These are phyloP conservation scores for Coenonympha glycerion DNA, from an alignment of 2,888 invertebrate genomes.

Conservation along the genomic window DNA sequence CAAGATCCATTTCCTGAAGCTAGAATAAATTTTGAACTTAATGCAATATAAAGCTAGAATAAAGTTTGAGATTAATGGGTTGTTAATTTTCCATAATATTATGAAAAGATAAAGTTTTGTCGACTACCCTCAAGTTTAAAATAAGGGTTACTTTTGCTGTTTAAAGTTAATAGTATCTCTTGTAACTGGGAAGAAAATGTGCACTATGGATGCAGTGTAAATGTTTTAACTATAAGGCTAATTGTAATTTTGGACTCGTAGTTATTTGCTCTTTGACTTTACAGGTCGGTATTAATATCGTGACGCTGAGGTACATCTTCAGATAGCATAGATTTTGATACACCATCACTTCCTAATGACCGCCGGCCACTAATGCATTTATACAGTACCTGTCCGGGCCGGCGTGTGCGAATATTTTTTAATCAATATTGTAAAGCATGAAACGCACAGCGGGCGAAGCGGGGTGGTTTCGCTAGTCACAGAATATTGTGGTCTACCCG, in stretches of 20 bases:
- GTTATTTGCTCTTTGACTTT: constrained; percentile 73
- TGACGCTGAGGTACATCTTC: constrained; percentile 61
- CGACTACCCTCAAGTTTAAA: background rate
- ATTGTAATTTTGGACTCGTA: constrained; percentile 38
- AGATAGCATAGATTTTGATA: constrained; percentile 60
- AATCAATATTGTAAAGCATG: constrained; percentile 35
- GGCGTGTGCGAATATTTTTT: constrained; percentile 27
- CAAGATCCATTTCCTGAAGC: background rate
- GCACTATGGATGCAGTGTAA: background rate
- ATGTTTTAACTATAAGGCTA: background rate
- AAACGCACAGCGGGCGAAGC: too few species aligned
- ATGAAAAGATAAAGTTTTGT: background rate
- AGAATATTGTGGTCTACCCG: too few species aligned
- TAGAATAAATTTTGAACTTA: too few species aligned
- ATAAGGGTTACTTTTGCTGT: background rate
- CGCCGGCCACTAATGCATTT: constrained; percentile 63
- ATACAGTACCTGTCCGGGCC: constrained; percentile 52
- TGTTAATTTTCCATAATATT: too few species aligned
- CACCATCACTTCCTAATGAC: constrained; percentile 51
- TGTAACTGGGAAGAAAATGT: constrained; percentile 7
- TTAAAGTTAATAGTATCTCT: constrained; percentile 2
- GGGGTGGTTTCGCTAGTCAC: too few species aligned
- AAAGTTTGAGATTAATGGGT: too few species aligned
- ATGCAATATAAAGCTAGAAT: too few species aligned
- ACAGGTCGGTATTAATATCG: constrained; percentile 76